Evolutionary conservation across 1,140 invertebrate species (phyloP).

Genomic region (Leucophenga varia): DNA sequence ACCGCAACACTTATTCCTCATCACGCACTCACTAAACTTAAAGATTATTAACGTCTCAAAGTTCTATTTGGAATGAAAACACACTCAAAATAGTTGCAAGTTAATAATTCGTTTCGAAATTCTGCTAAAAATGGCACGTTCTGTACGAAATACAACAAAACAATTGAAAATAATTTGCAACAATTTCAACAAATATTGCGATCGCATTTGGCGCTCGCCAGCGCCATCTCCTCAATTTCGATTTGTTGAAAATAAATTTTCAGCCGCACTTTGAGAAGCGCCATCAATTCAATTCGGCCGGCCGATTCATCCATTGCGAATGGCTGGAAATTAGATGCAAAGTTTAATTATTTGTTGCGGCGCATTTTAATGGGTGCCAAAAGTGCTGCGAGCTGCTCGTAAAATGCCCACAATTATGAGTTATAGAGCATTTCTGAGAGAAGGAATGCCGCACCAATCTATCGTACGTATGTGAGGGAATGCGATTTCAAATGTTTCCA

Average conservation of each 20-base stretch:
- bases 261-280: constrained; percentile 22
- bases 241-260: no score
- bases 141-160: no score
- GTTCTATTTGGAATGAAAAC: no score
- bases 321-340: constrained; percentile 27
- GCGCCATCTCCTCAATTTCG: constrained; percentile 17
- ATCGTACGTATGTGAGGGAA: no score
- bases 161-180: constrained; percentile 46
- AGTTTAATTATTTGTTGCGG: constrained; percentile 19
- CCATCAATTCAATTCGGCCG: constrained; percentile 12
- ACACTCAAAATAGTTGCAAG: no score
- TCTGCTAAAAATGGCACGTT: constrained; percentile 42
- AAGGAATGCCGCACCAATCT: no score
- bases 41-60: no score
- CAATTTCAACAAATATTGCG: constrained; percentile 53
- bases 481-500: no score
- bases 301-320: constrained; percentile 12
- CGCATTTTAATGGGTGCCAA: constrained; percentile 30
- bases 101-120: no score
- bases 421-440: background rate
- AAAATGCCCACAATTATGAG: constrained; percentile 2
- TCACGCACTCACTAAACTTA: no score
- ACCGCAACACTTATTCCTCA: no score
- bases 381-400: constrained; percentile 12
- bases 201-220: no score